A percentile compares a stretch with the other conserved stretches of the same genome.
Evolutionary conservation across 2,888 invertebrate species (phyloP).

Genomic region (Scaeva pyrastri): DNA sequence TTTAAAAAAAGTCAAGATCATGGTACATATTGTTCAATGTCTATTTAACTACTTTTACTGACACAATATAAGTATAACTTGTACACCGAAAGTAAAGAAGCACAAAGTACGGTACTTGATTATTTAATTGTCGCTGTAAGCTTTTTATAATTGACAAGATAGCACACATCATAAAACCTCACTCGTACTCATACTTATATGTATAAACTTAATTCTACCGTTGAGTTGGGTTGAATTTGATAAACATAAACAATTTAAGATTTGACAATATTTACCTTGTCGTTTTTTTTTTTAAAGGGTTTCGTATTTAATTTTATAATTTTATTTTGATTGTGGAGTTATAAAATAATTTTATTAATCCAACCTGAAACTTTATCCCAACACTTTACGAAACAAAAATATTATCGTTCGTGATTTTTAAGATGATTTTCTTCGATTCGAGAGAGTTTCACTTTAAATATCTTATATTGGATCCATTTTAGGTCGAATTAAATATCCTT

Average conservation of each 20-base stretch:
- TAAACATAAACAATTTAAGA: conserved; percentile 12
- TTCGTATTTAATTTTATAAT: too few species aligned
- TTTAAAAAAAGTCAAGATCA: too few species aligned
- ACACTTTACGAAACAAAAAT: neutral
- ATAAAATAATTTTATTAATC: neutral
- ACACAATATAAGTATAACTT: too few species aligned
- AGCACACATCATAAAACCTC: conserved; percentile 1
- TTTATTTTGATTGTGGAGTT: neutral
- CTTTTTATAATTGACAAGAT: conserved; percentile 9
- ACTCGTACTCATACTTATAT: neutral
- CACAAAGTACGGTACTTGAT: neutral
- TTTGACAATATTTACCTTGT: conserved; percentile 1
- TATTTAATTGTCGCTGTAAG: conserved; percentile 12
- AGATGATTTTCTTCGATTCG: too few species aligned
- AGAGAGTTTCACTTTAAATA: neutral
- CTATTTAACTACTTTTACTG: too few species aligned
- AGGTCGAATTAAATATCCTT: neutral
- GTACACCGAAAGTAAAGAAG: neutral
- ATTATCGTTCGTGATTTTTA: neutral
- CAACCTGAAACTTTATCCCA: neutral
- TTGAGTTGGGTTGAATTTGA: neutral
- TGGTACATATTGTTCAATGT: too few species aligned
- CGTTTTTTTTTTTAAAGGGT: too few species aligned
- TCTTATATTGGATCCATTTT: conserved; percentile 25
- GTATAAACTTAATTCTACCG: too few species aligned